Conservation (phyloP, 2,888 invertebrate genomes). For the Eupsilia transversa region DNA sequence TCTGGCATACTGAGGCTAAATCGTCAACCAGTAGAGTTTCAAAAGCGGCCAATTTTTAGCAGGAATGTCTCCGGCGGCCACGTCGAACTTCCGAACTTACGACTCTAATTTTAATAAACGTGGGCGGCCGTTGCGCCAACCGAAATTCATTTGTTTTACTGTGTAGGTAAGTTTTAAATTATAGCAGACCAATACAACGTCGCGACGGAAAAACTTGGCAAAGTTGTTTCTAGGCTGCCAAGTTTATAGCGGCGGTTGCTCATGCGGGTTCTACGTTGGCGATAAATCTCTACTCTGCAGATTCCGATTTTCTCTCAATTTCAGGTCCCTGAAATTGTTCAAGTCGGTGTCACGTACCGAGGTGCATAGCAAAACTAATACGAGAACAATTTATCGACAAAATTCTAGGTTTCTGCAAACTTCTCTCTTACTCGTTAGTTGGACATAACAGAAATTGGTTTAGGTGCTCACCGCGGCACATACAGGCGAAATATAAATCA, state of each 20-base stretch:
- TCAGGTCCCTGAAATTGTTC: constrained; percentile 15
- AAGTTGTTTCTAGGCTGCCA: constrained; percentile 42
- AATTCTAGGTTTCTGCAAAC: constrained; percentile 41
- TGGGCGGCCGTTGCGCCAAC: constrained; percentile 70
- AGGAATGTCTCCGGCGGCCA: constrained; percentile 75
- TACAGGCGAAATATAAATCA: constrained; percentile 78
- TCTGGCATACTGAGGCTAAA: constrained; percentile 78
- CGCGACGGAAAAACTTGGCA: constrained; percentile 66
- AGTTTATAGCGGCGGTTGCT: constrained; percentile 48
- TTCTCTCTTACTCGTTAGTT: constrained; percentile 48
- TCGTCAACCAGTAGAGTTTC: constrained; percentile 80
- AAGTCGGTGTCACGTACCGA: constrained; percentile 20
- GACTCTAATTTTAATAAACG: constrained; percentile 82
- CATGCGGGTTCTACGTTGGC: constrained; percentile 38
- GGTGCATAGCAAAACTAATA: constrained; percentile 44
- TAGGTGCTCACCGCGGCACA: constrained; percentile 63
- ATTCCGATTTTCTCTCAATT: constrained; percentile 35
- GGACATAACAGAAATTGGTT: constrained; percentile 70
- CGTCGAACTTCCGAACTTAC: constrained; percentile 80
- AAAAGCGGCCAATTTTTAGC: constrained; percentile 75
- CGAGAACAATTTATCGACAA: constrained; percentile 45
- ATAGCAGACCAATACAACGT: constrained; percentile 69
- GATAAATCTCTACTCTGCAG: constrained; percentile 46
- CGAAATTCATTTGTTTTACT: constrained; percentile 74
- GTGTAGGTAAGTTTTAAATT: constrained; percentile 76